These are phyloP conservation scores for Boulengeromyrus knoepffleri DNA, from an alignment of 2,113 vertebrate species.

Conservation along the genomic window DNA sequence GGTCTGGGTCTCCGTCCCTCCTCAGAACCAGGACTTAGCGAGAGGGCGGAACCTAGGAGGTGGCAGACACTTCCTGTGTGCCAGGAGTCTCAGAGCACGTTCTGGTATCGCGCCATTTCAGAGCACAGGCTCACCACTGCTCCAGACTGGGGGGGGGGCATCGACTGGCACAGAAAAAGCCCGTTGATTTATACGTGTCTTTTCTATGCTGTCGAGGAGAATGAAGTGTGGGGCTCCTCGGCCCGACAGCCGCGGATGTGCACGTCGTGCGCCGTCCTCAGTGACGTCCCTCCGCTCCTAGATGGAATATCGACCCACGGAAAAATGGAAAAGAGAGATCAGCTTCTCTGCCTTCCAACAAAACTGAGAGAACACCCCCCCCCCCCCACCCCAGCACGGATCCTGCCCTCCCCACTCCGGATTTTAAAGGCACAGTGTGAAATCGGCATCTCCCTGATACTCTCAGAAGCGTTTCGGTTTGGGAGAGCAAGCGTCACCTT, in stretches of 20 bases:
- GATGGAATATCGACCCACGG: slow-evolving; percentile 6
- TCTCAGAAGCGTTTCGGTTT: neutral
- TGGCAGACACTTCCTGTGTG: neutral
- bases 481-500: neutral
- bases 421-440: neutral
- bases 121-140: neutral
- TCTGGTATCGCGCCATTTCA: neutral
- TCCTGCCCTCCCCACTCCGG: neutral
- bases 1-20: neutral
- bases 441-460: neutral
- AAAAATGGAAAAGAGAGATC: slow-evolving; percentile 11
- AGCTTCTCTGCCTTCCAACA: neutral
- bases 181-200: neutral
- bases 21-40: neutral
- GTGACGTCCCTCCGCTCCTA: neutral
- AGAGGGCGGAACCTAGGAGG: neutral
- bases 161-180: neutral
- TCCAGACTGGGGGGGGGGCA: neutral
- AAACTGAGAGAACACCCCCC: neutral
- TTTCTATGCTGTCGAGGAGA: neutral
- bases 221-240: neutral
- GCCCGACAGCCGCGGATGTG: neutral
- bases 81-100: neutral
- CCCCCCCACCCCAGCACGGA: neutral
- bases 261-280: neutral